These are phyloP conservation scores for Crypturellus undulatus DNA, from an alignment of 2,113 vertebrate species.

Conservation along the genomic window DNA sequence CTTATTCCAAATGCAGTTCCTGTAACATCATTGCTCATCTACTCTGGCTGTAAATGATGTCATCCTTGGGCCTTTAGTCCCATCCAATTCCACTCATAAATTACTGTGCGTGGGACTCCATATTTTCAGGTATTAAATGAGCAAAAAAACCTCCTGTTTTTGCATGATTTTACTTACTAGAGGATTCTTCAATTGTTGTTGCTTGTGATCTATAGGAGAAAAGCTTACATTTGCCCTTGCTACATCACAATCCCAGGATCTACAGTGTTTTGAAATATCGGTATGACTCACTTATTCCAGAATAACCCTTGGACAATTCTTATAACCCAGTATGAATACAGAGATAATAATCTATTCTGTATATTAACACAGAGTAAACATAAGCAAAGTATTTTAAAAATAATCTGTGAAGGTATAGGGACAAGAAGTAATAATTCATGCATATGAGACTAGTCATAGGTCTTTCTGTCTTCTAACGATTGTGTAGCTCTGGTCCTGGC, in stretches of 20 bases:
- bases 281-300: neutral
- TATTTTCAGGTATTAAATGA: neutral
- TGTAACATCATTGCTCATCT: neutral
- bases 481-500: neutral
- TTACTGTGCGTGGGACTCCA: neutral
- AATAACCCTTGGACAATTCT: neutral
- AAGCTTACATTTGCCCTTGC: neutral
- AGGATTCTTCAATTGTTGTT: neutral
- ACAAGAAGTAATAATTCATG: neutral
- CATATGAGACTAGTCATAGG: neutral
- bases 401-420: neutral
- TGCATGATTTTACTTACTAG: neutral
- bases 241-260: neutral
- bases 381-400: neutral
- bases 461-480: neutral
- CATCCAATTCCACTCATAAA: neutral
- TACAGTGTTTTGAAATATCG: neutral
- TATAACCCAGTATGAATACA: neutral
- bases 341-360: neutral
- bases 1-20: neutral
- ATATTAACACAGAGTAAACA: neutral
- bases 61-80: neutral
- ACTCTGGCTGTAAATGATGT: neutral
- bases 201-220: neutral
- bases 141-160: neutral